Conservation (phyloP, 1,140 invertebrate genomes). For the Odontomachus brunneus region DNA sequence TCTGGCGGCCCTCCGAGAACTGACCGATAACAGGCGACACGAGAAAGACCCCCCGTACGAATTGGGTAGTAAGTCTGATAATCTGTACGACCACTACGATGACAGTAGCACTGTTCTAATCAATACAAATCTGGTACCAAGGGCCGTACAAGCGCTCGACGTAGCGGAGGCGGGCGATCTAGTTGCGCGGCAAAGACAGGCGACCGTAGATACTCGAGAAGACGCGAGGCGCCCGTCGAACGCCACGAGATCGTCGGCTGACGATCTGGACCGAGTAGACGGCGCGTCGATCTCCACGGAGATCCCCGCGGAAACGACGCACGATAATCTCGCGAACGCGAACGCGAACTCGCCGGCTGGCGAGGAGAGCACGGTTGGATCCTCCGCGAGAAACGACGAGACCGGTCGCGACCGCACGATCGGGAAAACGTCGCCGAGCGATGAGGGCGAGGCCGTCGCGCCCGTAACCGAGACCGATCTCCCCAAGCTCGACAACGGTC, state of each 20-base stretch:
- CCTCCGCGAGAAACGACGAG: neutral
- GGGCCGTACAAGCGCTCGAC: slow-evolving; percentile 58
- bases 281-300: neutral
- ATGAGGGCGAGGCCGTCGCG: neutral
- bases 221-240: slow-evolving; percentile 27
- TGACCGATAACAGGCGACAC: slow-evolving; percentile 80
- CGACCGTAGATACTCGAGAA: slow-evolving; percentile 33
- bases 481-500: neutral
- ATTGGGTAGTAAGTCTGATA: slow-evolving; percentile 72
- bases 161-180: slow-evolving; percentile 48
- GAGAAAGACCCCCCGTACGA: slow-evolving; percentile 75
- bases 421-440: neutral
- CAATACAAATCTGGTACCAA: slow-evolving; percentile 67
- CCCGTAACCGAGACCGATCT: slow-evolving; percentile 1
- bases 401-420: neutral
- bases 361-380: neutral
- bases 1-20: slow-evolving; percentile 77
- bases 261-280: neutral
- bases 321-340: slow-evolving; percentile 5
- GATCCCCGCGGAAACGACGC: neutral
- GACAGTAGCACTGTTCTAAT: slow-evolving; percentile 68
- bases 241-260: neutral
- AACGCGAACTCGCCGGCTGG: neutral
- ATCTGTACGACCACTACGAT: slow-evolving; percentile 62
- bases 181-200: slow-evolving; percentile 47